Conservation (phyloP, 2,113 vertebrate species). For the Chionomys nivalis region DNA sequence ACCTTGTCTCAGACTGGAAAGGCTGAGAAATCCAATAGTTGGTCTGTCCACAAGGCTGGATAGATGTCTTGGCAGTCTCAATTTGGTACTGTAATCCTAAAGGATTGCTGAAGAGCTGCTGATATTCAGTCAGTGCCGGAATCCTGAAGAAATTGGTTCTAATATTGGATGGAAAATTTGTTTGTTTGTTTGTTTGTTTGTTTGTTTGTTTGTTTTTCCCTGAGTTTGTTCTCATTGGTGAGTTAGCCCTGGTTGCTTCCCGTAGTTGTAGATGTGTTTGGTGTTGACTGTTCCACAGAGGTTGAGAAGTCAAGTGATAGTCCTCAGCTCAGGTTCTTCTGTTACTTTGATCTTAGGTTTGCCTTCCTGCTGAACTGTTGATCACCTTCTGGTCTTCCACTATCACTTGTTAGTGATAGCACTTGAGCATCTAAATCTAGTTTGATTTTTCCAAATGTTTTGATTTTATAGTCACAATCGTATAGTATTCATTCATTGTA, state of each 20-base stretch:
- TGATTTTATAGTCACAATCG: neutral
- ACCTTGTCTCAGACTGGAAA: neutral
- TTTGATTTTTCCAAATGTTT: neutral
- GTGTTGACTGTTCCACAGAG: neutral
- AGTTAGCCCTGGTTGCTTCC: neutral
- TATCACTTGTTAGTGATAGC: neutral
- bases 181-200: neutral
- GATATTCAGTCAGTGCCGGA: neutral
- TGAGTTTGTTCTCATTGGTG: neutral
- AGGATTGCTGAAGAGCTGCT: neutral
- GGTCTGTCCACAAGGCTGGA: neutral
- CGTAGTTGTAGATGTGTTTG: neutral
- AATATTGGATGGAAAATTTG: neutral
- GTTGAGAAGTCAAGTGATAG: neutral
- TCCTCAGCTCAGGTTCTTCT: neutral
- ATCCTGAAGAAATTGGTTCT: neutral
- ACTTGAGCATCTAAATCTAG: neutral
- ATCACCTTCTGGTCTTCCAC: neutral
- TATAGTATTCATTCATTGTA: neutral
- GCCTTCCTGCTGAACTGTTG: neutral
- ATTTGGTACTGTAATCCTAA: neutral
- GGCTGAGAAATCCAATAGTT: neutral
- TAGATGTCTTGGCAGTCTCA: neutral
- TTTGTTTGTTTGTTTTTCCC: neutral
- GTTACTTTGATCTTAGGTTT: neutral